A percentile compares a stretch with the other conserved stretches of the same genome.
Evolutionary conservation across 2,113 vertebrate genomes (phyloP).

Genomic region (Tretioscincus oriximinensis): DNA sequence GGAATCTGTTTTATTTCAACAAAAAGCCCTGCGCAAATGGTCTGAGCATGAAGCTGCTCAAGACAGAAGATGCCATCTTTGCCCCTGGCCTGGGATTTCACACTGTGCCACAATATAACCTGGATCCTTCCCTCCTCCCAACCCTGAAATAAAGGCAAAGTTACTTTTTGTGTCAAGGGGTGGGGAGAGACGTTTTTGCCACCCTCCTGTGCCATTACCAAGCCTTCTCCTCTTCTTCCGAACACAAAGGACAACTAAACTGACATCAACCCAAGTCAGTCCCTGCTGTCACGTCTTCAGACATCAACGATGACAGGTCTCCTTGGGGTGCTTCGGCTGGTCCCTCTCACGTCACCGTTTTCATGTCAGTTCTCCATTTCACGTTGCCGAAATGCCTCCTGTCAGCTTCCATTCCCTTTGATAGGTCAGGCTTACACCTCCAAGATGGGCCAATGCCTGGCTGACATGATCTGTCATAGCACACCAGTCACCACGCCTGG

Average conservation of each 20-base stretch:
- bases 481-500: slow-evolving; percentile 61
- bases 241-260: slow-evolving; percentile 62
- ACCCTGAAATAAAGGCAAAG: not conserved
- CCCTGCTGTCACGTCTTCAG: slow-evolving; percentile 64
- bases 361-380: slow-evolving; percentile 65
- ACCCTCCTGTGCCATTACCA: not conserved
- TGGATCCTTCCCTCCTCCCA: not conserved
- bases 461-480: slow-evolving; percentile 71
- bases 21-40: not conserved
- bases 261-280: slow-evolving; percentile 71
- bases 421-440: slow-evolving; percentile 71
- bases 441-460: slow-evolving; percentile 60
- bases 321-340: slow-evolving; percentile 56
- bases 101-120: not conserved
- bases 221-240: slow-evolving; percentile 48
- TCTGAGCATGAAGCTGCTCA: not conserved
- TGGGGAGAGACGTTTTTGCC: not conserved
- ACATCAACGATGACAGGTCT: slow-evolving; percentile 69
- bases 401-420: slow-evolving; percentile 74
- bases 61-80: not conserved
- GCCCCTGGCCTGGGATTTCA: not conserved
- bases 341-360: slow-evolving; percentile 69
- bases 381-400: slow-evolving; percentile 67
- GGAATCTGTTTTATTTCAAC: not conserved
- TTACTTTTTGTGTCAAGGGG: not conserved